A percentile compares a stretch with the other conserved stretches of the same genome.
Evolutionary conservation across 2,888 invertebrate genomes (phyloP).

Genomic region (Ormyrus nitidulus): DNA sequence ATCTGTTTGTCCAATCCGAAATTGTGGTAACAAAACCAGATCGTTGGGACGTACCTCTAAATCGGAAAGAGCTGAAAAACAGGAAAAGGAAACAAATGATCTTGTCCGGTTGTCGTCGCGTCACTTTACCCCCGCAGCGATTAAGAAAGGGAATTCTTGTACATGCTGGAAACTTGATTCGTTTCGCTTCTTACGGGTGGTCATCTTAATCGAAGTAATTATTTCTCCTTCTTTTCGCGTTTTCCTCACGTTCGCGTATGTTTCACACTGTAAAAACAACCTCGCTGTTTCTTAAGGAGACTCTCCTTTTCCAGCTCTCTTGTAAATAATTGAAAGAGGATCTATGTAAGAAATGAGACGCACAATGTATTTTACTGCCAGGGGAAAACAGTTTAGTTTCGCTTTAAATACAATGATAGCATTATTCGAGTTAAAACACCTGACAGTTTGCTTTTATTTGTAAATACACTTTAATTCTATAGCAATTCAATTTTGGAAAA

Average conservation of each 20-base stretch:
- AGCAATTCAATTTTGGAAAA: too few relatives aligned
- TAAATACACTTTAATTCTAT: too few relatives aligned
- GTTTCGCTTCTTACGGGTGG: conserved; percentile 48
- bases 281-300: conserved; percentile 7
- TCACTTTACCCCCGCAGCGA: conserved; percentile 16
- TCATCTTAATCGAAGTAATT: conserved; percentile 50
- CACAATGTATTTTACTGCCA: neutral
- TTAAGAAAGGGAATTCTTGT: conserved; percentile 20
- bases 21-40: neutral
- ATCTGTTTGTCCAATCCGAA: neutral
- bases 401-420: too few relatives aligned
- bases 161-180: conserved; percentile 40
- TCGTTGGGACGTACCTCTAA: conserved; percentile 1
- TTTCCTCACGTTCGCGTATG: conserved; percentile 24
- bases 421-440: too few relatives aligned
- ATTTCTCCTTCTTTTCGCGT: conserved; percentile 30
- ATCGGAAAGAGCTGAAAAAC: conserved; percentile 17
- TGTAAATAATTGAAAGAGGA: conserved; percentile 22
- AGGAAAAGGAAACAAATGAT: conserved; percentile 36
- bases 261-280: conserved; percentile 11
- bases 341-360: neutral
- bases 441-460: too few relatives aligned
- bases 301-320: conserved; percentile 3
- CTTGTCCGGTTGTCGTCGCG: conserved; percentile 34
- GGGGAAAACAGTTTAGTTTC: too few relatives aligned